Evolutionary conservation across 35 echinoderm and acorn worm genomes (phyloP).

Genomic region (Apostichopus japonicus): DNA sequence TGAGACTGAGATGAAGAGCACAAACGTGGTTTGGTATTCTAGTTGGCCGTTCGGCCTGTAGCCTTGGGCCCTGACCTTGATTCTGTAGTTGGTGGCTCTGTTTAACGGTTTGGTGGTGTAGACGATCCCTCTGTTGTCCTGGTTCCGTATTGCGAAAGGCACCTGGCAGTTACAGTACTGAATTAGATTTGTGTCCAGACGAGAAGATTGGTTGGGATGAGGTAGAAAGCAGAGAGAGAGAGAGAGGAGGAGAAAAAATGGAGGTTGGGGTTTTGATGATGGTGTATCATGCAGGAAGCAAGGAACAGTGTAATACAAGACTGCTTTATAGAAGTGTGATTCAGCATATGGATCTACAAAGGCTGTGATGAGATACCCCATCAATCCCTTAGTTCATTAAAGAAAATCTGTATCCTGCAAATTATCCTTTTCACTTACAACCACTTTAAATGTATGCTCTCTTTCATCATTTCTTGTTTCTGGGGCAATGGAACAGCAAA

Average conservation of each 20-base stretch:
- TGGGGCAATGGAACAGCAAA: too few relatives aligned
- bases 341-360: too few relatives aligned
- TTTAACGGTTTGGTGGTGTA: slow-evolving; percentile 19
- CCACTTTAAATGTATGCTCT: too few relatives aligned
- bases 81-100: slow-evolving; percentile 39
- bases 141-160: slow-evolving; percentile 50
- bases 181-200: slow-evolving; percentile 11
- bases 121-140: slow-evolving; percentile 36
- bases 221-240: not conserved
- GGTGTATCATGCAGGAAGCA: not conserved
- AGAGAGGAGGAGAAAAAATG: slow-evolving; percentile 8
- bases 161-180: slow-evolving; percentile 54
- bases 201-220: not conserved
- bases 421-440: too few relatives aligned
- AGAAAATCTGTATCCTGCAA: too few relatives aligned
- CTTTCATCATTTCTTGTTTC: too few relatives aligned
- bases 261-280: not conserved
- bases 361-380: too few relatives aligned
- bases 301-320: not conserved
- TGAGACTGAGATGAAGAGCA: slow-evolving; percentile 33
- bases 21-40: slow-evolving; percentile 45
- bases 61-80: slow-evolving; percentile 59
- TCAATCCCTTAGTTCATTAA: too few relatives aligned
- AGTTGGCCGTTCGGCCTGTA: slow-evolving; percentile 15
- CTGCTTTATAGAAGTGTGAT: not conserved